phyloP scores from a whole-genome alignment of 1,140 invertebrate genomes.

The Sesamia nonagrioides region DNA sequence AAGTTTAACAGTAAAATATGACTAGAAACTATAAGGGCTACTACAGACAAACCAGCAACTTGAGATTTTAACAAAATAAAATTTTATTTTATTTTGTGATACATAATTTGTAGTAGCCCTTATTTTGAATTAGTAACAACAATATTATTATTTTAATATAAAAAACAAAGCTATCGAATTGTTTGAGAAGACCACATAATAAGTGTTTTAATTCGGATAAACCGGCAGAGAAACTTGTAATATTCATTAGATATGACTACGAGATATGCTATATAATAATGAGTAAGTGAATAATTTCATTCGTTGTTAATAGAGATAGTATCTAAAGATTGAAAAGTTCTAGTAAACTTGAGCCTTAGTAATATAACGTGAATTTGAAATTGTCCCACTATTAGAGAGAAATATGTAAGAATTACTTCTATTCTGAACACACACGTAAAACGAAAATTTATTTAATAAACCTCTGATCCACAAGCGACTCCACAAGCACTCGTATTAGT shows the following conservation, averaged over 20 bases:
- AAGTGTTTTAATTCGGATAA: conserved; percentile 33
- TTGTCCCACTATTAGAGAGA: conserved; percentile 61
- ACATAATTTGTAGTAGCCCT: conserved; percentile 4
- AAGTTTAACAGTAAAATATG: conserved; percentile 15
- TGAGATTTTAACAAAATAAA: background rate
- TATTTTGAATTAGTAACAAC: conserved; percentile 3
- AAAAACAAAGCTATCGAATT: conserved; percentile 23
- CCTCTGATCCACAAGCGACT: conserved; percentile 24
- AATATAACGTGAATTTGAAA: conserved; percentile 58
- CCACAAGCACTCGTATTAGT: background rate
- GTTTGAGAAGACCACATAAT: background rate
- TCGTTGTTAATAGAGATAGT: conserved; percentile 63
- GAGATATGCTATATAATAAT: conserved; percentile 51
- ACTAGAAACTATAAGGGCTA: conserved; percentile 18
- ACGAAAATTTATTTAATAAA: conserved; percentile 45
- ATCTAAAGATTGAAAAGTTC: conserved; percentile 58
- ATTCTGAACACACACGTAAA: conserved; percentile 65
- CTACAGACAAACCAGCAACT: conserved; percentile 12
- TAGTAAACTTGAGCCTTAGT: conserved; percentile 61
- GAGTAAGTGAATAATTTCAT: conserved; percentile 56
- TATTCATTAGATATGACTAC: conserved; percentile 49
- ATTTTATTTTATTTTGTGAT: background rate
- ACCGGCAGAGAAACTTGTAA: conserved; percentile 34
- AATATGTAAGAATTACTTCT: conserved; percentile 58
- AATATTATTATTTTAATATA: conserved; percentile 22